Conservation (phyloP, 2,797 vertebrate species). For the Lemur catta region DNA sequence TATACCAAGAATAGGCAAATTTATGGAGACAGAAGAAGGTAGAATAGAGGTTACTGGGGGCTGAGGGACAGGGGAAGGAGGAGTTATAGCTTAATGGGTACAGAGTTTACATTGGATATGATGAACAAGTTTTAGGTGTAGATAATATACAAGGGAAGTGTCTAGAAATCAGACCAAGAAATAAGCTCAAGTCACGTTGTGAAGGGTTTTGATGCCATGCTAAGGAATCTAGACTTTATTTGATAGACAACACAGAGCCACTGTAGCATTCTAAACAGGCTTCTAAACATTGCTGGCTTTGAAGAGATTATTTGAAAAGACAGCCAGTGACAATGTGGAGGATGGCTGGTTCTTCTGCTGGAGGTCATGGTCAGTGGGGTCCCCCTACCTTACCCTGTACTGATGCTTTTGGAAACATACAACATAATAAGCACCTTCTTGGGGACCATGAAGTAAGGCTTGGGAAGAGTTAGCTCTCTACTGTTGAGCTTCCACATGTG, state of each 20-base stretch:
- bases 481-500: background rate
- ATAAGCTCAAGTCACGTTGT: background rate
- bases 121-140: background rate
- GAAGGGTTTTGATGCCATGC: background rate
- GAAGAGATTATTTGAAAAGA: background rate
- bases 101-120: background rate
- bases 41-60: background rate
- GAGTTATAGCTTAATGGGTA: background rate
- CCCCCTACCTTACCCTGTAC: background rate
- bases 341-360: background rate
- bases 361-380: accelerated
- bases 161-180: background rate
- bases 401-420: background rate
- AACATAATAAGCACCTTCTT: background rate
- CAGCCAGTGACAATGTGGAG: background rate
- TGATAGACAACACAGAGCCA: background rate
- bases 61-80: background rate
- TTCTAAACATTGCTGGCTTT: background rate
- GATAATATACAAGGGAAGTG: background rate
- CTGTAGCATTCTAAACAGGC: background rate
- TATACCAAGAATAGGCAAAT: background rate
- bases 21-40: background rate
- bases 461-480: background rate
- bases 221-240: background rate
- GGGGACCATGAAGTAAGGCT: background rate